These are phyloP conservation scores for Bujurquina vittata DNA, from an alignment of 2,113 vertebrate species.

Conservation along the genomic window DNA sequence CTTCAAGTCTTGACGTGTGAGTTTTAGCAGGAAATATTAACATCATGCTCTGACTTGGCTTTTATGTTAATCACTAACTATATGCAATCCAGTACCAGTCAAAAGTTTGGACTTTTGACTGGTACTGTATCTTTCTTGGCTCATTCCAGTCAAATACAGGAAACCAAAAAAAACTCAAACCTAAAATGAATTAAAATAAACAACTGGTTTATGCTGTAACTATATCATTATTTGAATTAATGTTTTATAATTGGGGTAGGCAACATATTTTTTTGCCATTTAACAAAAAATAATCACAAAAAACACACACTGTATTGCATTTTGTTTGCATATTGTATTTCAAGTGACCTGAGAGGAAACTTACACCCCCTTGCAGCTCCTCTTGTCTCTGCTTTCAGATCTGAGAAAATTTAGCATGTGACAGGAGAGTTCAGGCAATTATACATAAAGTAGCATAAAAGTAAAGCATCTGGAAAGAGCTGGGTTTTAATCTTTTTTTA, in stretches of 20 bases:
- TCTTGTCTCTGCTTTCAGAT: not conserved
- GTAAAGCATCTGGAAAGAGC: not conserved
- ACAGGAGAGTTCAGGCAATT: not conserved
- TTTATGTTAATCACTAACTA: not conserved
- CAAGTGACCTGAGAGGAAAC: not conserved
- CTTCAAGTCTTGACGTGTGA: not conserved
- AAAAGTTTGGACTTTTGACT: too few relatives aligned
- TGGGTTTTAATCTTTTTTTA: not conserved
- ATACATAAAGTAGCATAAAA: not conserved
- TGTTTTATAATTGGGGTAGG: not conserved
- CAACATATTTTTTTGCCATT: not conserved
- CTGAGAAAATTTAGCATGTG: not conserved
- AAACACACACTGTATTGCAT: not conserved
- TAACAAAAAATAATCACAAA: not conserved
- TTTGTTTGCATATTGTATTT: not conserved
- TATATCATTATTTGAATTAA: constrained; percentile 9
- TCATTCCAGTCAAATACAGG: constrained; percentile 9
- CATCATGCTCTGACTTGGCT: not conserved
- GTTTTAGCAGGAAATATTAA: not conserved
- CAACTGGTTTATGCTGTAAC: not conserved
- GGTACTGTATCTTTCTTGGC: not conserved
- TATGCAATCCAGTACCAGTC: not conserved
- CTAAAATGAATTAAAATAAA: not conserved
- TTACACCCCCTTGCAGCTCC: not conserved
- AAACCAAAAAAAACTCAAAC: not conserved